These are phyloP conservation scores for Coregonus ussuriensis DNA, from an alignment of 2,797 vertebrate species.

Conservation along the genomic window DNA sequence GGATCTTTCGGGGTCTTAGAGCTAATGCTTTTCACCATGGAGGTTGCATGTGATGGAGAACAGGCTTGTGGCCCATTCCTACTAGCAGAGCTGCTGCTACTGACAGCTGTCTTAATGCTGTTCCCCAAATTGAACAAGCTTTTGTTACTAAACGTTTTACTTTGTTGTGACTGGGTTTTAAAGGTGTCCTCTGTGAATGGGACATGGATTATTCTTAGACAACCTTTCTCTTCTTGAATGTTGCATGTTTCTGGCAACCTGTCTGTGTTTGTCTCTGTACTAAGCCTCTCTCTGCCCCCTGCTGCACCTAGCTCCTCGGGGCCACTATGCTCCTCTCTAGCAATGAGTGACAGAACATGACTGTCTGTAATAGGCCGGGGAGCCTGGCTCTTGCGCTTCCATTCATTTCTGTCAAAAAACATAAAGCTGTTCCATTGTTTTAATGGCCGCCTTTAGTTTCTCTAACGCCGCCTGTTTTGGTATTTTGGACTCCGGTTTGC, in stretches of 20 bases:
- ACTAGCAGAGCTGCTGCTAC: slow-evolving; percentile 53
- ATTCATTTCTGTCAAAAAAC: slow-evolving; percentile 90
- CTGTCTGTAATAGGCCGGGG: slow-evolving; percentile 84
- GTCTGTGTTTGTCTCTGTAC: slow-evolving; percentile 52
- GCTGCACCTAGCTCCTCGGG: slow-evolving; percentile 71
- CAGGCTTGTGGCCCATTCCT: slow-evolving; percentile 41
- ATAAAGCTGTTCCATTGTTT: slow-evolving; percentile 97
- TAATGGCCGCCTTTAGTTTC: slow-evolving; percentile 93
- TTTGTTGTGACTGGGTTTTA: slow-evolving; percentile 55
- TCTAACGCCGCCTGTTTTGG: slow-evolving; percentile 87
- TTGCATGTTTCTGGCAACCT: slow-evolving; percentile 45
- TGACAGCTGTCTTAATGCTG: slow-evolving; percentile 53
- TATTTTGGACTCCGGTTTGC: slow-evolving; percentile 67
- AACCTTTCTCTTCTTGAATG: slow-evolving; percentile 39
- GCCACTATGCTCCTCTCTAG: slow-evolving; percentile 75
- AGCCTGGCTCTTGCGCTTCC: slow-evolving; percentile 89
- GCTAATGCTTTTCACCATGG: slow-evolving; percentile 46
- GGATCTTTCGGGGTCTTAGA: slow-evolving; percentile 52
- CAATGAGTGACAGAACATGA: slow-evolving; percentile 87
- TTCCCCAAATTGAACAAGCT: slow-evolving; percentile 65
- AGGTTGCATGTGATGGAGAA: slow-evolving; percentile 42
- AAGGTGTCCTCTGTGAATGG: slow-evolving; percentile 52
- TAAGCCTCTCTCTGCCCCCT: slow-evolving; percentile 30
- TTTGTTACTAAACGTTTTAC: slow-evolving; percentile 66
- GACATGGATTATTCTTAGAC: slow-evolving; percentile 60